Evolutionary conservation across 2,113 vertebrate species (phyloP), one percentile per base, ranked within the genome.

Genomic region (Crypturellus undulatus): DNA sequence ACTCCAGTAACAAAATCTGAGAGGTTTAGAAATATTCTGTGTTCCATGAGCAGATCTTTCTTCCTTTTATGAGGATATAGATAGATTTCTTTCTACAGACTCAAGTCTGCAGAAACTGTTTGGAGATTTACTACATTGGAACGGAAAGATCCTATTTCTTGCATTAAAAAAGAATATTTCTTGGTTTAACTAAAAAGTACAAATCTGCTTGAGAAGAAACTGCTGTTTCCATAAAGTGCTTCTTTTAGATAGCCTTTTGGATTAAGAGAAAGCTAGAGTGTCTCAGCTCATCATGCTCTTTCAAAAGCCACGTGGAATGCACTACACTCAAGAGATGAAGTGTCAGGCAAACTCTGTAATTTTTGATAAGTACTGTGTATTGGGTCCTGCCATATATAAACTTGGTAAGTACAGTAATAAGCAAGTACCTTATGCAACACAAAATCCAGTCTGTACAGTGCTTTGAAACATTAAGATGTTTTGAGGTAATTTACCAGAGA

Each of bases 401-500:
- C 68, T 83, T 92, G 32, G 54, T 75, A 93, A 82, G 77, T 84
- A 79, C 56, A 91, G 72, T 78, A 93, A 77, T 65, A 91, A 87
- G 76, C 36, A 90, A 67, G 79, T 83, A 28, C 21, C 72, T 64
- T 56, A 79, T 92, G 69, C 54, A 89, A 77, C 45, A 80, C 62
- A 80, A 96, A 93, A 84, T 79, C 25, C 18, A 56, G 88, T 73
- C 90, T 43, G 16, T 76, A 59, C 54, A 30, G 42, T 78, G 58
- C 92, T 96, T 92, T 92, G 73, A 89, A 95, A 83, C 72, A 83
- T 65, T 54, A 70, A 7, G 69, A 47, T 71, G 52, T 89, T 90
- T 94, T 64, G 73, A 94, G 42, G 79, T 93, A 95, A 79, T 94
- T 96, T 93, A 62, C 73, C 36, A 91, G 77, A 86, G 76, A 91